Evolutionary conservation across 2,113 vertebrate species (phyloP).

Genomic region (Menidia beryllina): DNA sequence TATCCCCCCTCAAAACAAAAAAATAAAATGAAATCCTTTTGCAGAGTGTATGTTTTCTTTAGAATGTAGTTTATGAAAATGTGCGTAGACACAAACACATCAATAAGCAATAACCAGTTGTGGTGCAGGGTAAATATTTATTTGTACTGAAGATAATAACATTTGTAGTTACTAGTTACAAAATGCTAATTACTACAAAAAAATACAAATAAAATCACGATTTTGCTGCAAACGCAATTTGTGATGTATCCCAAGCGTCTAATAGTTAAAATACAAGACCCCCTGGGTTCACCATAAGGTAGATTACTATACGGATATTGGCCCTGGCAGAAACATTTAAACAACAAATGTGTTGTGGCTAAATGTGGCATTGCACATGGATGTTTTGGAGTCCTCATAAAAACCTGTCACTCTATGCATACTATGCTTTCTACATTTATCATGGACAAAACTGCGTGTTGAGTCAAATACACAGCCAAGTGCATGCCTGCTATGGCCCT

Average conservation of each 20-base stretch:
- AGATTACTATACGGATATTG: conserved; percentile 18
- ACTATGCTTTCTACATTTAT: conserved; percentile 1
- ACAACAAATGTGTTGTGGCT: conserved; percentile 2
- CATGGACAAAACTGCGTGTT: not conserved
- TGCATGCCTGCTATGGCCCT: conserved; percentile 5
- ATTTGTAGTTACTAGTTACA: too few species aligned
- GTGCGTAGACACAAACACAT: too few species aligned
- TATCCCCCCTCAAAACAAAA: too few species aligned
- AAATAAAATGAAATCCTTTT: too few species aligned
- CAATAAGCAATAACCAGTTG: too few species aligned
- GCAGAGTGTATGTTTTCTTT: not conserved
- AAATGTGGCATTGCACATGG: not conserved
- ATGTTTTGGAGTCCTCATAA: not conserved
- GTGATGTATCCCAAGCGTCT: conserved; percentile 2
- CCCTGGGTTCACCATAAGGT: not conserved
- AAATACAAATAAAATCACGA: too few species aligned
- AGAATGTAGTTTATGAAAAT: not conserved
- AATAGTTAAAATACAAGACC: conserved; percentile 1
- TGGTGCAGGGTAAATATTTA: conserved; percentile 12
- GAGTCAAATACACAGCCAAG: conserved; percentile 13
- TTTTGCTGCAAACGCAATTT: not conserved
- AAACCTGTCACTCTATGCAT: not conserved
- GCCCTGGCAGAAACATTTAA: not conserved
- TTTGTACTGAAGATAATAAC: conserved; percentile 20
- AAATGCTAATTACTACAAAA: not conserved